phyloP scores from a whole-genome alignment of 2,797 vertebrate genomes.

The Clarias laeviceps region DNA sequence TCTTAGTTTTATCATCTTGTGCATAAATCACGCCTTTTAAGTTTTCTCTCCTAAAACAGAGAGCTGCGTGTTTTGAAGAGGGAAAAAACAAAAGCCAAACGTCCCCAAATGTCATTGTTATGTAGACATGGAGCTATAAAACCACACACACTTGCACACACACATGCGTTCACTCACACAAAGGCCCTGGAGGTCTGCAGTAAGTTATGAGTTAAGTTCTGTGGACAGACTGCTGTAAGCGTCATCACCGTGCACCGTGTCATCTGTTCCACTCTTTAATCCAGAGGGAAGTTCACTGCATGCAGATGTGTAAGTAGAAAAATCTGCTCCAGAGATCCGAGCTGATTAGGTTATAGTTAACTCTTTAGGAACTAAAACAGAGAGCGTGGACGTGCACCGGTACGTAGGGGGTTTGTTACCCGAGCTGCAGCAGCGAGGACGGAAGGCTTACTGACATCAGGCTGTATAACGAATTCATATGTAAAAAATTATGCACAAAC shows the following conservation, averaged over 20 bases:
- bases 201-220: constrained; percentile 21
- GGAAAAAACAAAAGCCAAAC: not conserved
- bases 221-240: constrained; percentile 30
- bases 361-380: too few relatives aligned
- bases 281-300: constrained; percentile 5
- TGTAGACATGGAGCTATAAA: constrained; percentile 6
- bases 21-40: not conserved
- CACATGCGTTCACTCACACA: constrained; percentile 12
- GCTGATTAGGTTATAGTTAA: not conserved
- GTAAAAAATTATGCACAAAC: not conserved
- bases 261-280: constrained; percentile 44
- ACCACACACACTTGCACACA: constrained; percentile 6
- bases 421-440: not conserved
- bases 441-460: not conserved
- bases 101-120: constrained; percentile 11
- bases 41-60: not conserved
- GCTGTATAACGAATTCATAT: not conserved
- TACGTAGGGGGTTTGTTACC: not conserved
- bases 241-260: constrained; percentile 9
- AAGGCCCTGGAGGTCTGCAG: constrained; percentile 17
- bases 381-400: not conserved
- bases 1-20: not conserved
- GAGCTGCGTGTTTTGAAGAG: not conserved
- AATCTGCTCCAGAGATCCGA: constrained; percentile 43
- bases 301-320: constrained; percentile 30